A percentile compares a stretch with the other conserved stretches of the same genome.
Conservation (phyloP, 2,797 vertebrate genomes). For the Alca torda region DNA sequence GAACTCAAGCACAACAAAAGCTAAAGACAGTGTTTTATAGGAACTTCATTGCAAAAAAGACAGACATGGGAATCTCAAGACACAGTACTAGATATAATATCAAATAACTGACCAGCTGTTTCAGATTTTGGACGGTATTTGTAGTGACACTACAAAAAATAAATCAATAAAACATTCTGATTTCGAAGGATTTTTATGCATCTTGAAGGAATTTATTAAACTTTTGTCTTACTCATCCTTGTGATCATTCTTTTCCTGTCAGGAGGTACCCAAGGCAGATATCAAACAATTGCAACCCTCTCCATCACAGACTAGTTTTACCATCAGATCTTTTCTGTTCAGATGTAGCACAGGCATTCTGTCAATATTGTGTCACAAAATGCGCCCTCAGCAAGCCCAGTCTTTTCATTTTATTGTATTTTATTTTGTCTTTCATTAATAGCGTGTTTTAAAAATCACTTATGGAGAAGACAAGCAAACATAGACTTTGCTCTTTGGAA, state of each 20-base stretch:
- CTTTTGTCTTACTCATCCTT: neutral
- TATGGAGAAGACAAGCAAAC: neutral
- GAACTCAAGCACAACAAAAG: neutral
- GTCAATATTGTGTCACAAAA: neutral
- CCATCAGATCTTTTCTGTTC: neutral
- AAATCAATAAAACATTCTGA: neutral
- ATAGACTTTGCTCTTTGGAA: neutral
- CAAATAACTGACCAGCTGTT: neutral
- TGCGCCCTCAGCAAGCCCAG: neutral
- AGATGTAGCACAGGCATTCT: neutral
- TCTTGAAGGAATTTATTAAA: neutral
- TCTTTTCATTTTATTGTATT: neutral
- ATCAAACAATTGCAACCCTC: neutral
- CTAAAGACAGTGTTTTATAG: neutral
- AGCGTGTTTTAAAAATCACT: neutral
- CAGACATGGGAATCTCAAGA: neutral
- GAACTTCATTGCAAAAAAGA: neutral
- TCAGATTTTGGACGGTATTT: constrained; percentile 1
- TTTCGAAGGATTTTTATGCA: neutral
- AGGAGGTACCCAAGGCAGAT: neutral
- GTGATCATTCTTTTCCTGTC: neutral
- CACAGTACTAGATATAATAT: neutral
- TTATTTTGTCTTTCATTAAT: constrained; percentile 11
- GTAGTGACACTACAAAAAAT: neutral
- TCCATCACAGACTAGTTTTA: neutral